Conservation (phyloP, 2,113 vertebrate genomes). For the Psilopogon haemacephalus region DNA sequence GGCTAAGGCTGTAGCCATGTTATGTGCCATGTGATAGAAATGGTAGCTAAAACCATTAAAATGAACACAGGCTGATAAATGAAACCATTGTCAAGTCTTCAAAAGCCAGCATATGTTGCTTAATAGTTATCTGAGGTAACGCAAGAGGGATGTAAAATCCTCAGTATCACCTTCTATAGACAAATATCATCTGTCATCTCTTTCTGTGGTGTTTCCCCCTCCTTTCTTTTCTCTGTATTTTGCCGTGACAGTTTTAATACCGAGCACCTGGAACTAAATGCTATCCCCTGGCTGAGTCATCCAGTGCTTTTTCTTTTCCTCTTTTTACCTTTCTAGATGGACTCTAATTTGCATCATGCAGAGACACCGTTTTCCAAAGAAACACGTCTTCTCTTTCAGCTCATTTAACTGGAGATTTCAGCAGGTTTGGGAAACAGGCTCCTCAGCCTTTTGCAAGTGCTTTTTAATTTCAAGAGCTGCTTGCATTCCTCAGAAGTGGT, state of each 20-base stretch:
- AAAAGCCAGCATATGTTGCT: neutral
- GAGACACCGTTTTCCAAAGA: neutral
- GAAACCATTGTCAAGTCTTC: neutral
- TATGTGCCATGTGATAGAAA: neutral
- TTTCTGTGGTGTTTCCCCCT: neutral
- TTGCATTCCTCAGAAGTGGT: neutral
- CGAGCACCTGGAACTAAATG: neutral
- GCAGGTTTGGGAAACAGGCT: neutral
- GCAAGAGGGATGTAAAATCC: neutral
- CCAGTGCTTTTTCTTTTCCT: neutral
- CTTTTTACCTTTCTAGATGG: neutral
- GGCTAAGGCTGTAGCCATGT: neutral
- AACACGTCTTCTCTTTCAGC: constrained; percentile 11
- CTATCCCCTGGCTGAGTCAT: neutral
- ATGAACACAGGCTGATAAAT: neutral
- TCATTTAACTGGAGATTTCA: neutral
- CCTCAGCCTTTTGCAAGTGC: neutral
- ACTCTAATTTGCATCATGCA: neutral
- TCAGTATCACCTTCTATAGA: neutral
- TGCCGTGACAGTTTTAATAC: neutral
- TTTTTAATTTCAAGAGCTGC: neutral
- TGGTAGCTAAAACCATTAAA: neutral
- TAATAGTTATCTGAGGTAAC: neutral
- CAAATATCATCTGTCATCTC: neutral
- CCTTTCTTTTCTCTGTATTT: neutral